These are phyloP conservation scores for Melanerpes aurifrons DNA, from an alignment of 2,113 vertebrate species.

Conservation along the genomic window DNA sequence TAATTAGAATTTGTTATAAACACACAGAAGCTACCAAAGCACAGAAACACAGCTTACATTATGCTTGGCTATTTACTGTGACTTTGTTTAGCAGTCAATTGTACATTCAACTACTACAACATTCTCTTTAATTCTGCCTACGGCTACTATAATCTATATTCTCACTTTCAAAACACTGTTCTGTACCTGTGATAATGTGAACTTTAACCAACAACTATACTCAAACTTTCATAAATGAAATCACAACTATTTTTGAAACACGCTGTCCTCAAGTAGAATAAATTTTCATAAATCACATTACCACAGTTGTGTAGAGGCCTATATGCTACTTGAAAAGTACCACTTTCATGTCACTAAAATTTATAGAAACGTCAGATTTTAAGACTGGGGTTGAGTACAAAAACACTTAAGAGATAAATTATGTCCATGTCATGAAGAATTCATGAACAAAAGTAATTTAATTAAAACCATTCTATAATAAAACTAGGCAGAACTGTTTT, in stretches of 20 bases:
- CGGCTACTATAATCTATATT: background rate
- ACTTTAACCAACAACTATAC: background rate
- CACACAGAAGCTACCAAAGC: background rate
- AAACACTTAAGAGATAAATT: background rate
- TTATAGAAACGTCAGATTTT: background rate
- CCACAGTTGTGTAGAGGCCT: background rate
- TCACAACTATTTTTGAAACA: background rate
- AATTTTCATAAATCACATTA: background rate
- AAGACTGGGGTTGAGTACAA: background rate
- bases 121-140: background rate
- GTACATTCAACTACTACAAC: background rate
- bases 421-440: background rate
- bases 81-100: background rate
- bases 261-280: background rate
- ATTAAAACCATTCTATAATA: background rate
- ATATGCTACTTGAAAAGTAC: background rate
- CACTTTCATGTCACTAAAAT: background rate
- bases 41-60: background rate
- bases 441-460: background rate
- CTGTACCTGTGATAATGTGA: background rate
- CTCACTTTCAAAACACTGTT: background rate
- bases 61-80: background rate
- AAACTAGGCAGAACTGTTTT: background rate
- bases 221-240: background rate
- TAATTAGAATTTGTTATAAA: background rate